Evolutionary conservation across 2,113 vertebrate genomes (phyloP), one percentile per base, ranked within the genome.

Genomic region (Pristiophorus japonicus): DNA sequence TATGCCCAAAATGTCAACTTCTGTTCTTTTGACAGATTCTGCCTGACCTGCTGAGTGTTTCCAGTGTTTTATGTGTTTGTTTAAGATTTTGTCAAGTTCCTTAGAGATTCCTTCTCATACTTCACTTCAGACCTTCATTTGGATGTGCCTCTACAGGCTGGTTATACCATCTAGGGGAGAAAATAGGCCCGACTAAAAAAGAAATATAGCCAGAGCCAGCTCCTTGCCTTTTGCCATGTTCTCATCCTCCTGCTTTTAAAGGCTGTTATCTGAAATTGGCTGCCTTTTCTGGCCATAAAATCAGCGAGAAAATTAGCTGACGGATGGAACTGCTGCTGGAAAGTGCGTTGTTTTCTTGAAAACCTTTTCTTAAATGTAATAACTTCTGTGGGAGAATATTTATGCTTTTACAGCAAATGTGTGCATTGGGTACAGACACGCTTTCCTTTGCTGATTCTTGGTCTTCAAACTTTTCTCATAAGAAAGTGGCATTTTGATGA

Each of bases 381-480:
- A 6, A 47, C 4, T 96, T 93, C 38, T 94, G 38, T 95, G 95
- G 93, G 67, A 95, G 97, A 96, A 96, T 96, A 97, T 91, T 97
- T 97, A 99, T 27, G 99, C 99, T 98, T 99, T 99, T 96, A 99
- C 98, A 0, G 99, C 99, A 0, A 98, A 99, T 96, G 99, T 99
- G 97, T 99, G 97, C 5, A 98, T 94, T 0, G 99, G 98, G 96
- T 99, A 99, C 12, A 99, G 96, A 10, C 99, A 98, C 0, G 99
- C 98, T 95, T 99, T 99, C 96, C 98, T 97, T 97, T 98, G 99
- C 98, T 98, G 99, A 95, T 99, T 99, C 97, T 98, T 99, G 95
- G 98, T 99, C 96, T 98, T 98, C 96, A 99, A 97, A 96, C 97
- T 97, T 96, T 98, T 97, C 95, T 99, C 99, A 0, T 99, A 98